These are phyloP conservation scores for Chirona hameri DNA, from an alignment of 2,888 invertebrate species.

Conservation along the genomic window DNA sequence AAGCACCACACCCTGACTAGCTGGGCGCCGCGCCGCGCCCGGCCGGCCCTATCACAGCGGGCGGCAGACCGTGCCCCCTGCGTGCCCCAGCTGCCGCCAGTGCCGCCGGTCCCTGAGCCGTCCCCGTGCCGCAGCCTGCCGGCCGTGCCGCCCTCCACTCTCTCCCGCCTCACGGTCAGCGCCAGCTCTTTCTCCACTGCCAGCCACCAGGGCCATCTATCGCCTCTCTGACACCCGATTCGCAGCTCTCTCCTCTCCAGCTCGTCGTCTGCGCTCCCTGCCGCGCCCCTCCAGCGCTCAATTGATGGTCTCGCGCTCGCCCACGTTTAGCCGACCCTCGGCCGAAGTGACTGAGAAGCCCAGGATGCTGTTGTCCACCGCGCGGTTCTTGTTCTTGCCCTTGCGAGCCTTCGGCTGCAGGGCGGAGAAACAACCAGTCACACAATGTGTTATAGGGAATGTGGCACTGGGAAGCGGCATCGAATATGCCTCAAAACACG, in stretches of 20 bases:
- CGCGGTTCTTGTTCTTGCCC: constrained; percentile 40
- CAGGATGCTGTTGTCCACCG: constrained; percentile 40
- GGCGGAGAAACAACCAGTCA: background rate
- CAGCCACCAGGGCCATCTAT: too few relatives aligned
- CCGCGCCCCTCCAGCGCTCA: background rate
- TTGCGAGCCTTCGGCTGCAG: constrained; percentile 36
- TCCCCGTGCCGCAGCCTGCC: background rate
- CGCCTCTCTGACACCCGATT: too few relatives aligned
- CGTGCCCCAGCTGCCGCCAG: too few relatives aligned
- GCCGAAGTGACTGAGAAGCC: constrained; percentile 38
- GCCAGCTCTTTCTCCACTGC: background rate
- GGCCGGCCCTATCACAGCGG: too few relatives aligned
- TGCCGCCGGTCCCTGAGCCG: too few relatives aligned
- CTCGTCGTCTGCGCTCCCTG: background rate
- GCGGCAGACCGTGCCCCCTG: too few relatives aligned
- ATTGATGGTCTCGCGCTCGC: constrained; percentile 35
- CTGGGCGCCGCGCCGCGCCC: too few relatives aligned
- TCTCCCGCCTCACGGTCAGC: background rate
- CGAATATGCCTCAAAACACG: too few relatives aligned
- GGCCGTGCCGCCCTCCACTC: background rate
- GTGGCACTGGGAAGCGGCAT: too few relatives aligned
- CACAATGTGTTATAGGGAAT: too few relatives aligned
- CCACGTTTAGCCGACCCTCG: constrained; percentile 37
- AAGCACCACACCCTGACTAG: too few relatives aligned
- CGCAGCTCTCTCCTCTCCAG: background rate